phyloP scores from a whole-genome alignment of 37 sponge, comb jelly and placozoan species.

The Aphrocallistes beatrix region DNA sequence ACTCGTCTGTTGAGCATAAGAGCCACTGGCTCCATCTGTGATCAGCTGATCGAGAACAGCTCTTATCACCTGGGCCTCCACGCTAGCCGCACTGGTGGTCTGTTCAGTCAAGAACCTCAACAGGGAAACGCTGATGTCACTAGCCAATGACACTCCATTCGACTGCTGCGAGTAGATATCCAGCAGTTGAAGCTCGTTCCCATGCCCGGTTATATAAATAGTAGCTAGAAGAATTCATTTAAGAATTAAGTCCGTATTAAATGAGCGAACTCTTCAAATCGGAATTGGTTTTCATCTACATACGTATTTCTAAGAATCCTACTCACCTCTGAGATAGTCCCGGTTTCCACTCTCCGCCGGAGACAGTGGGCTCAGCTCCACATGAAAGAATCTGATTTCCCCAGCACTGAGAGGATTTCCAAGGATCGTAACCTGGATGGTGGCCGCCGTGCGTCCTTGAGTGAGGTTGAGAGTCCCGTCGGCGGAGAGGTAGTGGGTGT shows the following conservation, averaged over 20 bases:
- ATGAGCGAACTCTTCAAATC: too few species aligned
- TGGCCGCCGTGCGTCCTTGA: constrained; percentile 30
- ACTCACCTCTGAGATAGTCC: neutral
- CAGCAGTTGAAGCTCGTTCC: neutral
- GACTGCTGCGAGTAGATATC: neutral
- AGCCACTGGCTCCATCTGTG: neutral
- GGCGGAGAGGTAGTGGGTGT: constrained; percentile 24
- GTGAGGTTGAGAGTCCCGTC: constrained; percentile 41
- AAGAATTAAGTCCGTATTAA: neutral
- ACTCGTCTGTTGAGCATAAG: neutral
- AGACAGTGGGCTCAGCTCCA: neutral
- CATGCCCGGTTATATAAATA: neutral
- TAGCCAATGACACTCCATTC: neutral
- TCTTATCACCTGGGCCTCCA: neutral
- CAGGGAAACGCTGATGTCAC: neutral
- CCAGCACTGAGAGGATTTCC: constrained; percentile 40
- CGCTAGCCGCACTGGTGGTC: neutral
- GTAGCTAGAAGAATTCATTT: neutral
- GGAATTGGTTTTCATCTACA: too few species aligned
- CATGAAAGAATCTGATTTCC: constrained; percentile 32
- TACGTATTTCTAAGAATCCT: too few species aligned
- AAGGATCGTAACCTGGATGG: constrained; percentile 33
- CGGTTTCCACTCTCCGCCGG: neutral
- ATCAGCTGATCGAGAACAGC: constrained; percentile 16
- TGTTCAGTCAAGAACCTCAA: neutral